Base-by-base conservation (phyloP, 2,888 invertebrate genomes). In the Eumacrocentrus americanus region DNA sequence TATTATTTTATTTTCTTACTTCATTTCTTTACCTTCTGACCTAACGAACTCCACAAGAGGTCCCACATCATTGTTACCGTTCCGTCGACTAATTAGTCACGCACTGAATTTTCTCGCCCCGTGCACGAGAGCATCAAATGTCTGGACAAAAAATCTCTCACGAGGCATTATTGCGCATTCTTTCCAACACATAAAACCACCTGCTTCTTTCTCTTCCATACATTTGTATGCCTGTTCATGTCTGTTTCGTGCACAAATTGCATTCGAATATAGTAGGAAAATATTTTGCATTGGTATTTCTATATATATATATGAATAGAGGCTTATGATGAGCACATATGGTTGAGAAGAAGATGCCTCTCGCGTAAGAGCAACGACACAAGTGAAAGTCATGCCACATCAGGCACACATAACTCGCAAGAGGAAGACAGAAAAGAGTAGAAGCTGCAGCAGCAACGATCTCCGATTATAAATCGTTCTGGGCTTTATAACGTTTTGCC, bases 321-420 rank as follows among this genome's bases (percentile, higher is more conserved):
- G 29, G 29, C 9, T 29, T 4, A 29, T 29, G 29, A 29, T 29
- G 29, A 29, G 29, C 29, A 29, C 29, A 29, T 47, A 48, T 16
- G 38, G 20, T 37, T 34, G 29, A 22, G 44, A 23, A 44, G 55
- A 55, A 55, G 57, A 57, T 57, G 38, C 38, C 18, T 50, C 47
- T 56, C 11, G 47, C 18, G 47, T 22, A 25, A 20, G 20, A 57
- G 12, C 57, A 7, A 38, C 57, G 57, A 57, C 48, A 48, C 25
- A 42, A 57, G 57, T 57, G 57, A 57, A 57, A 57, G 57, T 57
- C 48, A 57, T 57, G 48, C 48, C 40, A 38, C 25, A 35, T n/a
- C n/a, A n/a, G n/a, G n/a, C n/a, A n/a, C 38, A 40, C 40, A 57
- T 57, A 57, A 50, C 50, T 23, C 38, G 48, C 46, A 50, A 25